Evolutionary conservation across 2,797 vertebrate species (phyloP).

Genomic region (Lacerta viridis): DNA sequence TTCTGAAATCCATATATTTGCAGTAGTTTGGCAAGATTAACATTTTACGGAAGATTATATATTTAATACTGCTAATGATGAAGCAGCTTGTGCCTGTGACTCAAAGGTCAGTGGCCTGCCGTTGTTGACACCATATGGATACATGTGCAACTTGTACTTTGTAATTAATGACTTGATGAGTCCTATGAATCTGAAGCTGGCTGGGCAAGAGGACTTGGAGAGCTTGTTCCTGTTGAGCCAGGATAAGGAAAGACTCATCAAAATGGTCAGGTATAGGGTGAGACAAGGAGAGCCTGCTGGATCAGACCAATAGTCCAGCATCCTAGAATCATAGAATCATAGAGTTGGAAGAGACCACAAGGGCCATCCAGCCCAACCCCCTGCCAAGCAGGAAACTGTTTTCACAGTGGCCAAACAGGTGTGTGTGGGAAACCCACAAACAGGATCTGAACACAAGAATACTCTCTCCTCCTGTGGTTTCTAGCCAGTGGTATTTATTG

Average conservation of each 20-base stretch:
- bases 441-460: no score
- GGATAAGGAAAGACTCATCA: background rate
- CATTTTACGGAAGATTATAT: background rate
- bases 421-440: no score
- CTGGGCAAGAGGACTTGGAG: background rate
- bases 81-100: background rate
- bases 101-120: background rate
- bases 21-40: slow-evolving; percentile 6
- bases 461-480: no score
- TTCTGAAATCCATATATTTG: slow-evolving; percentile 11
- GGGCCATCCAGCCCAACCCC: no score
- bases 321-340: no score
- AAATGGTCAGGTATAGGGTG: background rate
- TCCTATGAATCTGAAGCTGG: background rate
- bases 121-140: slow-evolving; percentile 19
- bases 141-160: background rate
- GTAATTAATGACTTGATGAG: background rate
- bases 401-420: no score
- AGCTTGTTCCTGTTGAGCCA: background rate
- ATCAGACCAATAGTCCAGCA: no score
- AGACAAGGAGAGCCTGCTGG: background rate
- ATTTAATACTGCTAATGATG: background rate
- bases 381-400: no score
- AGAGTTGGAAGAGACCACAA: no score
- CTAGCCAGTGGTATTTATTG: no score